Conservation (phyloP, 2,888 invertebrate genomes). For the Meiosimyza platycephala region DNA sequence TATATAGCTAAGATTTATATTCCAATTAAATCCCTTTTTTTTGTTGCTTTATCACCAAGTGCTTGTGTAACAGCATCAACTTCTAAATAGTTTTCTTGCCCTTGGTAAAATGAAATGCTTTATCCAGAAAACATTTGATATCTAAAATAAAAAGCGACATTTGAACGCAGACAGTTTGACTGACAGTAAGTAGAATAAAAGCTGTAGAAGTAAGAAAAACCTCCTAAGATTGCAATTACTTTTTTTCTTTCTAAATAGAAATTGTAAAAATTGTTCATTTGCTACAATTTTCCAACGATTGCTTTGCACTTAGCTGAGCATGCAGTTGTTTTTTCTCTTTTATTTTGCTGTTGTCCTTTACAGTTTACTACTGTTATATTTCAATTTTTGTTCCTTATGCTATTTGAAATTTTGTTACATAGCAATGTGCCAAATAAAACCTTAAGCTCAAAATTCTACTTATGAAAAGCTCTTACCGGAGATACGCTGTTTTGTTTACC, state of each 20-base stretch:
- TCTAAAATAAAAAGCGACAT: too few relatives aligned
- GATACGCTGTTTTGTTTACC: neutral
- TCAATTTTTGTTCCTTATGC: too few relatives aligned
- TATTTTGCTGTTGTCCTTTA: neutral
- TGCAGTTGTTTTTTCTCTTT: neutral
- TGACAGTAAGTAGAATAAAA: constrained; percentile 1
- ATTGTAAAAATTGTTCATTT: neutral
- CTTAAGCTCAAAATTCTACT: constrained; percentile 4
- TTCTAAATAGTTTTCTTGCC: neutral
- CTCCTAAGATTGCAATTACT: neutral
- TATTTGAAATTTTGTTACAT: too few relatives aligned
- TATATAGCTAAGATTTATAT: neutral
- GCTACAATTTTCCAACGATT: neutral
- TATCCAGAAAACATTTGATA: neutral
- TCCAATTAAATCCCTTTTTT: constrained; percentile 10
- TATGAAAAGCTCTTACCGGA: constrained; percentile 3
- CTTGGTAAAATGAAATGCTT: neutral
- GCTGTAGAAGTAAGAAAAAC: constrained; percentile 10
- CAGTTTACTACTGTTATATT: neutral
- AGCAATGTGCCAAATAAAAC: constrained; percentile 2
- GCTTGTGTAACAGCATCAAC: neutral
- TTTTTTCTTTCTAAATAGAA: too few relatives aligned
- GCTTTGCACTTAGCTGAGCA: constrained; percentile 3
- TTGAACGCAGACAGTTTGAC: too few relatives aligned
- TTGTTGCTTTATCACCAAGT: neutral